Evolutionary conservation across 2,113 vertebrate genomes (phyloP).

Genomic region (Ceuthmochares aereus): DNA sequence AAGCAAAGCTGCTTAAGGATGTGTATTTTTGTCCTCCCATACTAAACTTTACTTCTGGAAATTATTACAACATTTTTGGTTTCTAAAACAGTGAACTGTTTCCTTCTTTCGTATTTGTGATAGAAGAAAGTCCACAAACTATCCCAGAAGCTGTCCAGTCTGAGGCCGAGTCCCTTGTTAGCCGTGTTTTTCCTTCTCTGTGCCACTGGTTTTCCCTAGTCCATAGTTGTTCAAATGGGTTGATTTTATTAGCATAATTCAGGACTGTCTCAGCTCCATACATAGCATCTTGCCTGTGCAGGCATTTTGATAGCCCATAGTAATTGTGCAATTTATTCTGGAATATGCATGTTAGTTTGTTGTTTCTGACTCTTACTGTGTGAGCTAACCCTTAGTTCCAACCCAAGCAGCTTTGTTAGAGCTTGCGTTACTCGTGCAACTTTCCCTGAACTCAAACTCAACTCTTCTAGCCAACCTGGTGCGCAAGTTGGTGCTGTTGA

Average conservation of each 20-base stretch:
- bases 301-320: neutral
- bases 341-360: neutral
- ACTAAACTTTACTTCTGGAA: neutral
- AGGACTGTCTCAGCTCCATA: neutral
- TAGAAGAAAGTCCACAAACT: neutral
- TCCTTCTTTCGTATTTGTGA: neutral
- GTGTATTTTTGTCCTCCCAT: neutral
- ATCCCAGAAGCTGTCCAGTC: neutral
- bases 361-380: neutral
- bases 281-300: rapidly evolving
- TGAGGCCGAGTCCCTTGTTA: neutral
- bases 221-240: neutral
- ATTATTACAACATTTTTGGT: neutral
- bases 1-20: neutral
- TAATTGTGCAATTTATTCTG: neutral
- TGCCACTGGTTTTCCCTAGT: neutral
- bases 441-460: neutral
- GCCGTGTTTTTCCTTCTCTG: neutral
- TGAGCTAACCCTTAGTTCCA: neutral
- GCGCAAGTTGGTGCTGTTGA: rapidly evolving
- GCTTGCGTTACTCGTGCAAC: neutral
- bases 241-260: neutral
- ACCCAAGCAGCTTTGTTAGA: neutral
- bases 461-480: neutral
- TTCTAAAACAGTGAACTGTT: neutral